These are phyloP conservation scores for Oryzias dopingdopingensis DNA, from an alignment of 2,797 vertebrate species.

Conservation along the genomic window DNA sequence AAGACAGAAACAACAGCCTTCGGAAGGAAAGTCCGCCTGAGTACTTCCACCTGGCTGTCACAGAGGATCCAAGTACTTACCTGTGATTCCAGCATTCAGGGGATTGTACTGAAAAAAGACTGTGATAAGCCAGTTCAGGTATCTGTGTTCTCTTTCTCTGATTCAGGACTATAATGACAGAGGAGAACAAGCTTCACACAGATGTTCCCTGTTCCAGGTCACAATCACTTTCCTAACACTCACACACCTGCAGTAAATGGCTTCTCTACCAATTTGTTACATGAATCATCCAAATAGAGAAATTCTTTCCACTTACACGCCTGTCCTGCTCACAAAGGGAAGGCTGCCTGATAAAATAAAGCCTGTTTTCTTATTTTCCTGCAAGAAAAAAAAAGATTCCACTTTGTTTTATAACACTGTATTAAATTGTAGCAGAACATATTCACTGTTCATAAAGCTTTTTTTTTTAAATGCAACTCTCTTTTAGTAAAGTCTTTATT, in stretches of 20 bases:
- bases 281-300: not conserved
- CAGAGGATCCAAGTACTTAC: slow-evolving; percentile 74
- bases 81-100: slow-evolving; percentile 39
- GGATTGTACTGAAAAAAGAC: not conserved
- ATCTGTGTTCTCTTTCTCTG: slow-evolving; percentile 1
- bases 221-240: too few relatives aligned
- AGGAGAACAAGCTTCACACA: too few relatives aligned
- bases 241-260: not conserved
- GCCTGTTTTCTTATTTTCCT: too few relatives aligned
- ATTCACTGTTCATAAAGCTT: too few relatives aligned
- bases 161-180: not conserved
- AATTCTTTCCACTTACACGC: not conserved
- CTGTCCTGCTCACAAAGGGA: too few relatives aligned
- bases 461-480: too few relatives aligned
- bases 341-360: too few relatives aligned
- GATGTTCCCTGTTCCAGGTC: too few relatives aligned
- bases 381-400: too few relatives aligned
- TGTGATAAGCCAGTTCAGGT: not conserved
- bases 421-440: too few relatives aligned
- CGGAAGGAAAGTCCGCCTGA: slow-evolving; percentile 80
- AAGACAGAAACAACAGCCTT: slow-evolving; percentile 68
- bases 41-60: slow-evolving; percentile 88
- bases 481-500: too few relatives aligned
- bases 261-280: not conserved
- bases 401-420: too few relatives aligned